Evolutionary conservation across 2,888 invertebrate species (phyloP).

Genomic region (Pandemis corylana): DNA sequence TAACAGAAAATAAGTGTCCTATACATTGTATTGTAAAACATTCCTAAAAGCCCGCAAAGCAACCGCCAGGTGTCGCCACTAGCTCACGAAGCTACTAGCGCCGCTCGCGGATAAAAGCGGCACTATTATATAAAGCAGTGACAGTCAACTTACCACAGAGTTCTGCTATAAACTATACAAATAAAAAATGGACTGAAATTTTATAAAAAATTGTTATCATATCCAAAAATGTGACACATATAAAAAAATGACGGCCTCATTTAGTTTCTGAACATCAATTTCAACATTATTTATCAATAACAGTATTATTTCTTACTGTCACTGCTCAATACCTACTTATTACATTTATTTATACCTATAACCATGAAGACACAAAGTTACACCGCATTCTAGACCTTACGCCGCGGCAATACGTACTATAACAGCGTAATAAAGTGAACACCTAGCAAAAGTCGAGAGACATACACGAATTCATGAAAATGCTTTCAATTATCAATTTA

Average conservation of each 20-base stretch:
- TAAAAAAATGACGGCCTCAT: too few species aligned
- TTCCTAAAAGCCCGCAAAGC: not conserved
- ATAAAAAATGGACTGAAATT: too few species aligned
- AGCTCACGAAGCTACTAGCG: not conserved
- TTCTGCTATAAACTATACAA: not conserved
- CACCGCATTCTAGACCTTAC: constrained; percentile 4
- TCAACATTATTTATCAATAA: not conserved
- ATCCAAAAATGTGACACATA: too few species aligned
- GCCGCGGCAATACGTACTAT: constrained; percentile 10
- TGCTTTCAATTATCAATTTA: not conserved
- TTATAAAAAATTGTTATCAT: too few species aligned
- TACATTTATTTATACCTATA: not conserved
- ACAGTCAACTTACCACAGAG: not conserved
- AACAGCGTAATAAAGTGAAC: constrained; percentile 12
- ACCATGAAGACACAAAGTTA: constrained; percentile 9
- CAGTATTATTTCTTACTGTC: not conserved
- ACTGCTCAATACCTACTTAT: not conserved
- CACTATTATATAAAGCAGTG: not conserved
- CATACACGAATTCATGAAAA: not conserved
- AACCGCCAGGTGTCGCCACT: constrained; percentile 6
- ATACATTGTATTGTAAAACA: not conserved
- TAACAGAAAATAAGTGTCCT: not conserved
- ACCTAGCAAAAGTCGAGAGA: constrained; percentile 12
- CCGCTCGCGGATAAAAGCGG: not conserved
- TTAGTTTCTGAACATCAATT: too few species aligned